These are phyloP conservation scores for Trichopria drosophilae DNA, from an alignment of 2,888 invertebrate species.

Conservation along the genomic window DNA sequence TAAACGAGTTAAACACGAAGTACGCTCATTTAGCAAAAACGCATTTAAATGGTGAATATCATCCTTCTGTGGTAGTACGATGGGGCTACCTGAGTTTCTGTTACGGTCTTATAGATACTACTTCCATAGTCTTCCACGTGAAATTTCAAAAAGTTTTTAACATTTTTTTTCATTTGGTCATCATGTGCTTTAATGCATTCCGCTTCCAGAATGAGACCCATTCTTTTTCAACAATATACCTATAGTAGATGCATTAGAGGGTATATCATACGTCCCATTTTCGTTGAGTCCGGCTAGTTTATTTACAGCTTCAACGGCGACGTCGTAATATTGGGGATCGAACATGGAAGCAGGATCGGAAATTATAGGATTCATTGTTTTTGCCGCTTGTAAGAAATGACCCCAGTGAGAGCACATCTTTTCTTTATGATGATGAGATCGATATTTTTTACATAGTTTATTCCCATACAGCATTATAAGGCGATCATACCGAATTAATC, in stretches of 20 bases:
- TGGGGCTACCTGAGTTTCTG: neutral
- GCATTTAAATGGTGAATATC: conserved; percentile 9
- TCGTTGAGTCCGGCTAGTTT: too few species aligned
- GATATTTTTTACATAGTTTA: conserved; percentile 33
- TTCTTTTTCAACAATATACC: too few species aligned
- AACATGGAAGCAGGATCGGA: conserved; percentile 34
- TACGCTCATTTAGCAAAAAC: neutral
- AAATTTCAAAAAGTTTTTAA: conserved; percentile 33
- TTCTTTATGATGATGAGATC: conserved; percentile 27
- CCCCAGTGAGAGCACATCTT: conserved; percentile 35
- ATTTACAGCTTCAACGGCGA: too few species aligned
- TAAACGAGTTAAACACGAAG: neutral
- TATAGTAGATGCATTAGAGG: too few species aligned
- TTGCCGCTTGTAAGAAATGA: conserved; percentile 24
- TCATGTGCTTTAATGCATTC: too few species aligned
- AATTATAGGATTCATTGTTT: conserved; percentile 21
- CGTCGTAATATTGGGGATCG: conserved; percentile 32
- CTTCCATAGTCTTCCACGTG: conserved; percentile 26
- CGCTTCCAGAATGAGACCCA: too few species aligned
- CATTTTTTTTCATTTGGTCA: too few species aligned
- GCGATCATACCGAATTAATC: conserved; percentile 34
- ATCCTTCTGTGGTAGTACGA: conserved; percentile 2
- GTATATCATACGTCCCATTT: too few species aligned
- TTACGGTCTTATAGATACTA: conserved; percentile 28
- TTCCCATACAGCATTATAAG: conserved; percentile 36